These are phyloP conservation scores for Hirtodrosophila confusa DNA, from an alignment of 2,888 invertebrate species.

Conservation along the genomic window DNA sequence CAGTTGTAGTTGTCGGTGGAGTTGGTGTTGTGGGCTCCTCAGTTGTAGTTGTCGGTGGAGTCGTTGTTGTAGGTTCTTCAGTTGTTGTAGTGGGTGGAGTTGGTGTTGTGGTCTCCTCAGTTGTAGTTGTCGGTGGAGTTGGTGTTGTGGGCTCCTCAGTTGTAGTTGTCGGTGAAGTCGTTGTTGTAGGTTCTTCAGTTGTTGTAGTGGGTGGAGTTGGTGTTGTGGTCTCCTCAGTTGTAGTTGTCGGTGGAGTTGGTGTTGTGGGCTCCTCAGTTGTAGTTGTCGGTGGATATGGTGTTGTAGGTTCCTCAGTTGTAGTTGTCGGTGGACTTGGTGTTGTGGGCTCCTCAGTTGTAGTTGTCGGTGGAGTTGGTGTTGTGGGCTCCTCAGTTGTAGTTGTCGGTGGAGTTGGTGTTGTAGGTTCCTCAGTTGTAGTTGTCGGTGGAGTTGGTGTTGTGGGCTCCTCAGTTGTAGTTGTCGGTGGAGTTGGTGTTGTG, in stretches of 20 bases:
- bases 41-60: background rate
- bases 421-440: background rate
- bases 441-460: conserved; percentile 5
- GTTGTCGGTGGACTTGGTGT: background rate
- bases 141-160: background rate
- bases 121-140: background rate
- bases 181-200: too few species aligned
- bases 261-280: background rate
- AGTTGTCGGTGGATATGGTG: background rate
- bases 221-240: background rate
- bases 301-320: background rate
- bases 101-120: background rate
- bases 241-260: background rate
- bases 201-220: background rate
- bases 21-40: background rate
- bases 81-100: background rate
- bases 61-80: background rate
- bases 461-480: background rate
- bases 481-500: background rate
- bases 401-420: background rate
- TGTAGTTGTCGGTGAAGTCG: background rate
- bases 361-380: background rate
- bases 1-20: too few species aligned
- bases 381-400: background rate
- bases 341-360: conserved; percentile 3